Percentiles rank a stretch among this genome's conserved stretches.
Conservation (phyloP, 2,888 invertebrate genomes). For the Vanessa cardui region DNA sequence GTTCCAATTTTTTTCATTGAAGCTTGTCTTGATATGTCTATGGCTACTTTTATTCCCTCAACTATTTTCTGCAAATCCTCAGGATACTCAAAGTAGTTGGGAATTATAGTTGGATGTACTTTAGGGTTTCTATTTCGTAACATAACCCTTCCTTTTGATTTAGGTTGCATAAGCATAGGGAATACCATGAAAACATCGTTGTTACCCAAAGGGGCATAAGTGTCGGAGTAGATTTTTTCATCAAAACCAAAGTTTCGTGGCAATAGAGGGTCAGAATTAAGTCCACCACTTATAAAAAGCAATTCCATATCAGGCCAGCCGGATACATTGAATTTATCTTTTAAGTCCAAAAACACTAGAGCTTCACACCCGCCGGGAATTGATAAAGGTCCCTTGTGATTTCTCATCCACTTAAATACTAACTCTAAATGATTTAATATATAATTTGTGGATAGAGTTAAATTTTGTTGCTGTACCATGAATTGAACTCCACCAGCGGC, state of each 20-base stretch:
- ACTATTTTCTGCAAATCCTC: slow-evolving; percentile 86
- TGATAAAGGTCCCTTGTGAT: slow-evolving; percentile 82
- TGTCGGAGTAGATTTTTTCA: slow-evolving; percentile 67
- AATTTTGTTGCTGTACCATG: slow-evolving; percentile 68
- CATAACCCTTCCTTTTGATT: slow-evolving; percentile 86
- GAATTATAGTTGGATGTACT: slow-evolving; percentile 88
- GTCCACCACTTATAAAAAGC: slow-evolving; percentile 82
- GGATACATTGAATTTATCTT: slow-evolving; percentile 77
- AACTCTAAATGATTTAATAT: slow-evolving; percentile 67
- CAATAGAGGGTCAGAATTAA: slow-evolving; percentile 74
- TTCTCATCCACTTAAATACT: slow-evolving; percentile 80
- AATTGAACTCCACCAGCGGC: slow-evolving; percentile 85
- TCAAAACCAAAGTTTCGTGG: slow-evolving; percentile 81
- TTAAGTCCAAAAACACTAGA: slow-evolving; percentile 84
- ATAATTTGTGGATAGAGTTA: slow-evolving; percentile 61
- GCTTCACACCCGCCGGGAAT: slow-evolving; percentile 87
- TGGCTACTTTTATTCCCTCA: slow-evolving; percentile 83
- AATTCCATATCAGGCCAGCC: slow-evolving; percentile 86
- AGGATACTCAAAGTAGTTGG: slow-evolving; percentile 88
- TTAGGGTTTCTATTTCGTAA: slow-evolving; percentile 88
- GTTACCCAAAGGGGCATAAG: slow-evolving; percentile 67
- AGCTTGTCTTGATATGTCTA: slow-evolving; percentile 82
- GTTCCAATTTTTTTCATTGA: slow-evolving; percentile 83
- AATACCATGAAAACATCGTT: slow-evolving; percentile 81
- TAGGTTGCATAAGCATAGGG: slow-evolving; percentile 88